Evolutionary conservation across 2,888 invertebrate genomes (phyloP).

Genomic region (Pachycephus smyrnensis): DNA sequence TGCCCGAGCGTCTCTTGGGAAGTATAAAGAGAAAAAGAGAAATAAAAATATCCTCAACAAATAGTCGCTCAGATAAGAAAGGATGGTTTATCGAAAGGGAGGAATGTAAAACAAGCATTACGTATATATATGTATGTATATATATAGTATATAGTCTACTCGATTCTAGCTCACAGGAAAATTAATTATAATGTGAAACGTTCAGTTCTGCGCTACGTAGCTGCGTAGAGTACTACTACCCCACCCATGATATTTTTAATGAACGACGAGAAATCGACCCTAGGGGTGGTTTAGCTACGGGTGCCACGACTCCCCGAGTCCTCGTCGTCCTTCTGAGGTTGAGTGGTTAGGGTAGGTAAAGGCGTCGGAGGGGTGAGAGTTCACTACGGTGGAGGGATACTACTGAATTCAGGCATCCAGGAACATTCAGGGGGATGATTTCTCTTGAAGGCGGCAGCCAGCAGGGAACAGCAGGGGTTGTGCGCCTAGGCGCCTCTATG

Average conservation of each 20-base stretch:
- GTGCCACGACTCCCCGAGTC: conserved; percentile 10
- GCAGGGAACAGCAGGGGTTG: conserved; percentile 5
- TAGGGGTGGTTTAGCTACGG: conserved; percentile 8
- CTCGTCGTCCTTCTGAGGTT: conserved; percentile 1
- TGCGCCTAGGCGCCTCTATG: conserved; percentile 7
- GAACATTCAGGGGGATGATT: not conserved
- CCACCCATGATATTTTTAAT: conserved; percentile 6
- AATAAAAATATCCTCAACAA: not conserved
- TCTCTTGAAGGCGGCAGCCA: not conserved
- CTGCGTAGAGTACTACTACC: not conserved
- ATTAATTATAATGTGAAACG: conserved; percentile 5
- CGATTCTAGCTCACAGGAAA: not conserved
- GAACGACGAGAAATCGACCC: conserved; percentile 5
- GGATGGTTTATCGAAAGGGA: not conserved
- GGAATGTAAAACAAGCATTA: not conserved
- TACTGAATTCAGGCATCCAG: not conserved
- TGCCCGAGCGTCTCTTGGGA: not conserved
- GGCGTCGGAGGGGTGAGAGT: not conserved
- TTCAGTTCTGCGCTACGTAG: not conserved
- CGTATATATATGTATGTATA: not conserved
- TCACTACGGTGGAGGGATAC: not conserved
- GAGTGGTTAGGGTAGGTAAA: conserved; percentile 1
- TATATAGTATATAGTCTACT: not conserved
- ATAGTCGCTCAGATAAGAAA: not conserved
- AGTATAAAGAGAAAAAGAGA: not conserved